phyloP scores from a whole-genome alignment of 2,888 invertebrate genomes.

The Crossocerus cetratus region DNA sequence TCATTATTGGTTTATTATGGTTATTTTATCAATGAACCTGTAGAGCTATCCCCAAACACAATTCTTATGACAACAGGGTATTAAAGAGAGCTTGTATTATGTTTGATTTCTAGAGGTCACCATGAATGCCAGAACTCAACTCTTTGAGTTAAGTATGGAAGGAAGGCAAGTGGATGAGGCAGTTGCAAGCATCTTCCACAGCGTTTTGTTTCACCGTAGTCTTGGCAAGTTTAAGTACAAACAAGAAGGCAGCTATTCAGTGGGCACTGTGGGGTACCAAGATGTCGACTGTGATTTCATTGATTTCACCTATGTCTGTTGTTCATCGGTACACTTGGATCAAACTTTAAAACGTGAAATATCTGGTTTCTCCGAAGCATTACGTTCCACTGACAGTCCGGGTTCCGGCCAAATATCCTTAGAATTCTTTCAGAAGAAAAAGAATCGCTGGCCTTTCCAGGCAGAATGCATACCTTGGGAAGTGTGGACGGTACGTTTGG shows the following conservation, averaged over 20 bases:
- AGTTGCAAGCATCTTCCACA: slow-evolving; percentile 93
- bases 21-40: too few species aligned
- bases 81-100: too few species aligned
- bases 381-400: slow-evolving; percentile 85
- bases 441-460: slow-evolving; percentile 91
- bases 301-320: slow-evolving; percentile 97
- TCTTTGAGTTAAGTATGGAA: slow-evolving; percentile 91
- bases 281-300: slow-evolving; percentile 99
- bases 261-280: slow-evolving; percentile 96
- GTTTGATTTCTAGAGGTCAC: slow-evolving; percentile 41
- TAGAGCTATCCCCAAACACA: too few species aligned
- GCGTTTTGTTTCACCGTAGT: slow-evolving; percentile 92
- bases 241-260: slow-evolving; percentile 95
- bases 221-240: slow-evolving; percentile 96
- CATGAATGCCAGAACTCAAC: slow-evolving; percentile 90
- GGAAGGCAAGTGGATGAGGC: slow-evolving; percentile 95
- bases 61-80: too few species aligned
- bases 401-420: slow-evolving; percentile 91
- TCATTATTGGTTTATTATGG: too few species aligned
- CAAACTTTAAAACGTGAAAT: slow-evolving; percentile 86
- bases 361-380: slow-evolving; percentile 86
- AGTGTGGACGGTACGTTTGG: slow-evolving; percentile 96
- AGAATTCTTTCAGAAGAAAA: slow-evolving; percentile 96
- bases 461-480: slow-evolving; percentile 98
- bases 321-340: slow-evolving; percentile 89